Base-by-base conservation (phyloP, 2,888 invertebrate genomes). In the Yponomeuta sedellus region DNA sequence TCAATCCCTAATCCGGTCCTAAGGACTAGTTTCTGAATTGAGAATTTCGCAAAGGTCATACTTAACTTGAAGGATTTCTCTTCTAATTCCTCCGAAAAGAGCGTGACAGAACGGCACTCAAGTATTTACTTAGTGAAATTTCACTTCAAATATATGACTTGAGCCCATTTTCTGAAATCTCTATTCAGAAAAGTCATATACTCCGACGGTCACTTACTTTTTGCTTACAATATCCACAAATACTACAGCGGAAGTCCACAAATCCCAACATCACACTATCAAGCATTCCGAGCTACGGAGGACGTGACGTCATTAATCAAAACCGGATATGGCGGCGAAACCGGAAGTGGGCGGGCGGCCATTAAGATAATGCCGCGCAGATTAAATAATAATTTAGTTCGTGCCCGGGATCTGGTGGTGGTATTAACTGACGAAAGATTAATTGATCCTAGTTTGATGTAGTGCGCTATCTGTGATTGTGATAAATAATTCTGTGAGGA, bases 351-450 rank as follows among this genome's bases (percentile, higher is more conserved):
- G 64, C 57, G 28, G 25, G 64, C 44, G 63, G 66, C 70, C 74
- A 74, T 74, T 74, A 73, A 74, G 74, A 74, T 75, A 75, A 74
- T 71, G 70, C 70, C 71, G 67, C 64, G 68, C n/a, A 16, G 58
- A 63, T 40, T 63, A 44, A 44, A 63, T 44, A 63, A 63, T 20
- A 58, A 58, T 58, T 58, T 20, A 58, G n/a, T 58, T 58, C 58
- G 58, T 22, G 19, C 12, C n/a, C 20, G 58, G 58, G 10, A 11
- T 58, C 16, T 16, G 44, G 0, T 52, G 44, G 10, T 5, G 44
- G 44, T 16, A 52, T 52, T 52, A 52, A 16, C 44, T 52, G 44
- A 52, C 8, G 44, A 16, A 16, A 52, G 44, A 52, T 52, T 52
- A 52, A 52, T 52, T 52, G 12, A 52, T 52, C 16, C 3, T 8